Evolutionary conservation across 2,888 invertebrate species (phyloP).

Genomic region (Stegophylla sp.): DNA sequence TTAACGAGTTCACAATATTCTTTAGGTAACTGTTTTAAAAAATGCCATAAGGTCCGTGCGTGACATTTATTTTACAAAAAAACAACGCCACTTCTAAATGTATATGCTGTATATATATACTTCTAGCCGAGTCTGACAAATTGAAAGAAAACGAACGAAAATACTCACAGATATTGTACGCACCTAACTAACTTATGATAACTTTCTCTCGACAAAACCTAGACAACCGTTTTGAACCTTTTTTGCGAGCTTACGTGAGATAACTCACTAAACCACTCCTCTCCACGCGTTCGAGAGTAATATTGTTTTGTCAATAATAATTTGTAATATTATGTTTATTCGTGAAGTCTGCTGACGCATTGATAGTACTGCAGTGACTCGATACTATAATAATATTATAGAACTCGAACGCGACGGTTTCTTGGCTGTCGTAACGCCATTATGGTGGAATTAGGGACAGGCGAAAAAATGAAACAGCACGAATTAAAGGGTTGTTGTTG

Average conservation of each 20-base stretch:
- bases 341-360: no score
- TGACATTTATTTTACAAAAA: no score
- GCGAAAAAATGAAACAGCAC: not conserved
- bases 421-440: no score
- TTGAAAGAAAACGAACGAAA: not conserved
- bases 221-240: not conserved
- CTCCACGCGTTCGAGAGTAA: no score
- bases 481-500: not conserved
- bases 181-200: not conserved
- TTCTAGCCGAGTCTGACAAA: not conserved
- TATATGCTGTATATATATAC: no score
- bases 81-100: not conserved
- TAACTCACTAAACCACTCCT: not conserved
- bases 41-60: not conserved
- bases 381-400: no score
- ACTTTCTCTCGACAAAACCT: slow-evolving; percentile 19
- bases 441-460: not conserved
- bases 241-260: not conserved
- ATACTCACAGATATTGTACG: not conserved
- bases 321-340: no score
- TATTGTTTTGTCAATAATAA: no score
- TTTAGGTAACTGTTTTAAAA: not conserved
- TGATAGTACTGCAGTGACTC: no score
- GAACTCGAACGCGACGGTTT: no score
- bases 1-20: not conserved